These are phyloP conservation scores for Drosophila mayri DNA, from an alignment of 1,140 invertebrate species.

Conservation along the genomic window DNA sequence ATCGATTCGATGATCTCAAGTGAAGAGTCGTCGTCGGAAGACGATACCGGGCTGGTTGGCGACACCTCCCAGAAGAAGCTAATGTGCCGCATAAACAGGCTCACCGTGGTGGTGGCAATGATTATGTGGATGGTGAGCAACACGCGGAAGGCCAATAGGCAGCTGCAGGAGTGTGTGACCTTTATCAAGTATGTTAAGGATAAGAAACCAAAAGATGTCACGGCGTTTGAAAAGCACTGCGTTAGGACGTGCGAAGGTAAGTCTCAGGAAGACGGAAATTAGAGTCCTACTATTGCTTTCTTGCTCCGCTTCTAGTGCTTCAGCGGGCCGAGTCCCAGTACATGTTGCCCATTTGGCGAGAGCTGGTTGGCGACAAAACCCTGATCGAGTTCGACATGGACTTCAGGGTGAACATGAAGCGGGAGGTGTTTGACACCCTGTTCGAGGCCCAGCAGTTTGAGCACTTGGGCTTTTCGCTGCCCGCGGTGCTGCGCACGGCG, in stretches of 20 bases:
- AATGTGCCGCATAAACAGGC: slow-evolving; percentile 70
- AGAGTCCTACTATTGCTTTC: not conserved
- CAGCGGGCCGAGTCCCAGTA: slow-evolving; percentile 69
- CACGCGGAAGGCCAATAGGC: slow-evolving; percentile 50
- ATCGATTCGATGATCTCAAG: not conserved
- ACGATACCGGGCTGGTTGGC: slow-evolving; percentile 29
- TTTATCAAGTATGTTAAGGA: slow-evolving; percentile 79
- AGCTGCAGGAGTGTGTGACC: slow-evolving; percentile 53
- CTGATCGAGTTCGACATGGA: slow-evolving; percentile 88
- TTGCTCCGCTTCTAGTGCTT: slow-evolving; percentile 55
- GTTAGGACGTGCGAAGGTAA: slow-evolving; percentile 69
- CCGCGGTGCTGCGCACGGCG: slow-evolving; percentile 71
- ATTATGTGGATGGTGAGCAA: slow-evolving; percentile 83
- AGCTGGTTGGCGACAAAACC: slow-evolving; percentile 88
- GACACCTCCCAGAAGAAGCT: slow-evolving; percentile 49
- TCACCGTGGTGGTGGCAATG: slow-evolving; percentile 76
- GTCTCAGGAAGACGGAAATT: slow-evolving; percentile 11
- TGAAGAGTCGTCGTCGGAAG: not conserved
- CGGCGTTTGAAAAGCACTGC: slow-evolving; percentile 54
- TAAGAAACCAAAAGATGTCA: slow-evolving; percentile 60
- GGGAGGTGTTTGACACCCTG: slow-evolving; percentile 89
- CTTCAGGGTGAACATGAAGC: slow-evolving; percentile 88
- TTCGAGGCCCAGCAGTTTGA: slow-evolving; percentile 92
- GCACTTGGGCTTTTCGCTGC: slow-evolving; percentile 89
- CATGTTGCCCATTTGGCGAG: slow-evolving; percentile 88